Evolutionary conservation across 1,140 invertebrate genomes (phyloP), one percentile per base, ranked within the genome.

Genomic region (Eciton burchellii): DNA sequence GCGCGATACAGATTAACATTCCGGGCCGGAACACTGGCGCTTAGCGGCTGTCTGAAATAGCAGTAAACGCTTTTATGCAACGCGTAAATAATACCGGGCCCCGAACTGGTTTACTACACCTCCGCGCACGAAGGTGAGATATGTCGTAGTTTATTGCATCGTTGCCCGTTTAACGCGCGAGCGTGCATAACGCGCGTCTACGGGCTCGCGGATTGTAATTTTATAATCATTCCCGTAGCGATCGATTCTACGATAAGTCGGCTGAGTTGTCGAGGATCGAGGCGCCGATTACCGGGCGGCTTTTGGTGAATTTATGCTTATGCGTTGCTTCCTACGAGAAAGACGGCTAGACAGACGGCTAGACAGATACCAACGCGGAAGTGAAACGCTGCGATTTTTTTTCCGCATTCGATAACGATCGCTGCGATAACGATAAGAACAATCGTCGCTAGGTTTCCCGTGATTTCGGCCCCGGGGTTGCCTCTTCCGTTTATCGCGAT

Each of bases 31-130:
- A 74, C 43, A 74, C 26, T 24, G 56, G 3, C 16, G 49, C n/a
- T 74, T 62, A 62, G 35, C 35, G 35, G 43, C 63, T 49, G n/a
- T 35, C 24, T 74, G 14, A 21, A 74, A 74, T 63, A 59, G 19
- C 43, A 74, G n/a, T 57, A 72, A 72, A 57, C 56, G 52, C 35
- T 72, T 72, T 72, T 35, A n/a, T n/a, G n/a, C 35, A 72, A 8
- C 2, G 8, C 35, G 52, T 72, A 72, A 72, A 72, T 57, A 72
- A 72, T 56, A 41, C 14, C 52, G 8, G 8, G 35, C 12, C 19
- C 9, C 35, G 52, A 72, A 72, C 70, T 72, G 52, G 52, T 72
- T 72, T 72, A 56, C 35, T 6, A n/a, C n/a, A n/a, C 0, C 35
- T 4, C 24, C 24, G 24, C 71, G 21, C 12, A 60, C 24, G 16